Percentiles rank a stretch among this genome's conserved stretches.
These are phyloP conservation scores for Drosophila longiperda DNA, from an alignment of 2,888 invertebrate genomes.

Conservation along the genomic window DNA sequence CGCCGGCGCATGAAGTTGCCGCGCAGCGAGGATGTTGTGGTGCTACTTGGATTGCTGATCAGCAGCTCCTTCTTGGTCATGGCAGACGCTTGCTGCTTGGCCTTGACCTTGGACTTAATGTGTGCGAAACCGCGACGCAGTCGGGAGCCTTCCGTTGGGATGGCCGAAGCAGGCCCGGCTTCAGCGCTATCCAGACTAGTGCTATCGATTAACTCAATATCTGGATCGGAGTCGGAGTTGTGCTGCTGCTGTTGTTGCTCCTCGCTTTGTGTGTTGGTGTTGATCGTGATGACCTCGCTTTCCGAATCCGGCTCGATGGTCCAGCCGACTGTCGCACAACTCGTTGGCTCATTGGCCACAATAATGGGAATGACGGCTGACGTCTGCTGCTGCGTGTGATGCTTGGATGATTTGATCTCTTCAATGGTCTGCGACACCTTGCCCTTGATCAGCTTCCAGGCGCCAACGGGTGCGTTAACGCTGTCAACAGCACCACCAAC, in stretches of 20 bases:
- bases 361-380: constrained; percentile 62
- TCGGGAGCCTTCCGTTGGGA: constrained; percentile 73
- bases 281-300: constrained; percentile 78
- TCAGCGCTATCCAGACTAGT: constrained; percentile 57
- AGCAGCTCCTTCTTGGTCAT: constrained; percentile 67
- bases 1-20: constrained; percentile 76
- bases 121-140: constrained; percentile 82
- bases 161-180: constrained; percentile 31
- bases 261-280: constrained; percentile 78
- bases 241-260: constrained; percentile 57
- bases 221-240: constrained; percentile 83
- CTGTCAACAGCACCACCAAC: constrained; percentile 25
- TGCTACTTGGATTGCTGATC: constrained; percentile 45
- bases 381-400: constrained; percentile 55
- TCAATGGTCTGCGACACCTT: constrained; percentile 85
- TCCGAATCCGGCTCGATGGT: constrained; percentile 82
- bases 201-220: constrained; percentile 77
- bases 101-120: constrained; percentile 83
- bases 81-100: constrained; percentile 65
- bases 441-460: constrained; percentile 85
- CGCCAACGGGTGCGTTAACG: constrained; percentile 79
- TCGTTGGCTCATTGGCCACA: constrained; percentile 55
- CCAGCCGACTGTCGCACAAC: constrained; percentile 52
- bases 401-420: constrained; percentile 84
- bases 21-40: constrained; percentile 53